These are phyloP conservation scores for Gulo gulo DNA, from an alignment of 2,113 vertebrate genomes.

Conservation along the genomic window DNA sequence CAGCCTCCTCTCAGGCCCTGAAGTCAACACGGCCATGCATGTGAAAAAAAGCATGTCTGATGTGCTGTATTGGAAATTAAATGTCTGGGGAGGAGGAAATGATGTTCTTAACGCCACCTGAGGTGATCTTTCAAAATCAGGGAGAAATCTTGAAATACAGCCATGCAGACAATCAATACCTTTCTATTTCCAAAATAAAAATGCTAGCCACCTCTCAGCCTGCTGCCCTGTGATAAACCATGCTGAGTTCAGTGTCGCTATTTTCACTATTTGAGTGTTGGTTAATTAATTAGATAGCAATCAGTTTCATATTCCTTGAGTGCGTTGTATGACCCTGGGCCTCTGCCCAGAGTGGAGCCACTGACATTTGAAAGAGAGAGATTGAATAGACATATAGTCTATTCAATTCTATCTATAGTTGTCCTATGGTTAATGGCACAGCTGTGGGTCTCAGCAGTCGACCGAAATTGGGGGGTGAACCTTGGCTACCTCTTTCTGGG, in stretches of 20 bases:
- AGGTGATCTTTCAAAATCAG: background rate
- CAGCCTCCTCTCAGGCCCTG: background rate
- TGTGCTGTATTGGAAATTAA: background rate
- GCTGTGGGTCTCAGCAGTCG: background rate
- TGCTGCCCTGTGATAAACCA: background rate
- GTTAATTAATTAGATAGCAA: constrained; percentile 47
- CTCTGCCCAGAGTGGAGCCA: background rate
- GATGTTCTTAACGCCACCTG: background rate
- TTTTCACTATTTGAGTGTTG: background rate
- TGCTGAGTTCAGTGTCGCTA: background rate
- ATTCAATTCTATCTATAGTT: too few relatives aligned
- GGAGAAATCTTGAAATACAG: background rate
- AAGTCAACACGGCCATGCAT: background rate
- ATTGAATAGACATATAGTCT: background rate
- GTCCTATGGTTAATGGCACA: background rate
- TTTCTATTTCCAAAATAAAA: constrained; percentile 40
- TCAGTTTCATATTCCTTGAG: background rate
- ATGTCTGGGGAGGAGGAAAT: background rate
- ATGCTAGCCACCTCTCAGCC: background rate
- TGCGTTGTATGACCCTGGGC: background rate
- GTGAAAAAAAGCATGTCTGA: background rate
- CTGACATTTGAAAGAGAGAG: background rate
- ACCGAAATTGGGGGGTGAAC: background rate
- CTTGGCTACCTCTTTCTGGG: background rate
- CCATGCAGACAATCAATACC: background rate